Base-by-base conservation (phyloP, 2,113 vertebrate genomes). In the Cettia cetti region DNA sequence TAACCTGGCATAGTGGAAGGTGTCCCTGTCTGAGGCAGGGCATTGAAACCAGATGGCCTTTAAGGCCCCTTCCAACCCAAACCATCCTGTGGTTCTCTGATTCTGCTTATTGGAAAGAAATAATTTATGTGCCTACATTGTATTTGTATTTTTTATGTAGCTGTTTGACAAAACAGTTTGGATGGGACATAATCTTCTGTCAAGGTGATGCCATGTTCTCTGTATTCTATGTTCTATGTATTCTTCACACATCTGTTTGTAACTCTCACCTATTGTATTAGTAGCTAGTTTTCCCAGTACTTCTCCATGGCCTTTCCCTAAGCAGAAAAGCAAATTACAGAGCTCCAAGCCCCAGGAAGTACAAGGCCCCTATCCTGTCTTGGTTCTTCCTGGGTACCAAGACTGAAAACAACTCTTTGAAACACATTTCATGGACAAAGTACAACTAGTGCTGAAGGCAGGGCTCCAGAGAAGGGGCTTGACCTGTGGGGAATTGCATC, bases 61-160 rank as follows among this genome's bases (percentile, higher is more conserved):
- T 24, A 66, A 66, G 10, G 10, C 44, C 18, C 33, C 13, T 65
- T 59, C 23, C 33, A 44, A 33, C 7, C 7, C 37, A 27, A 30
- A n/a, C 22, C 13, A 59, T 30, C 44, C 35, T 57, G 18, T 50
- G 44, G 9, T 65, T 59, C 27, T 45, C 52, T 17, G 28, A 39
- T 44, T 59, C 7, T 59, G 2, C 28, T 31, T 60, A 15, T 22
- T 45, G 22, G 39, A 86, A n/a, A 59, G 3, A 90, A 84, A 54
- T 13, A 0, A 2, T 49, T n/a, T 9, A 13, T 5, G 15, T 39
- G 11, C 11, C 23, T 61, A 26, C n/a, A 24, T 40, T 45, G 35
- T 49, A 61, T 27, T n/a, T 75, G 37, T 11, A 8, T 13, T 66
- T 74, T 42, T 40, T 57, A 12, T 31, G 15, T 60, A 61, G 64